Conservation (phyloP, 2,888 invertebrate species). For the Taphrorychus bicolor region DNA sequence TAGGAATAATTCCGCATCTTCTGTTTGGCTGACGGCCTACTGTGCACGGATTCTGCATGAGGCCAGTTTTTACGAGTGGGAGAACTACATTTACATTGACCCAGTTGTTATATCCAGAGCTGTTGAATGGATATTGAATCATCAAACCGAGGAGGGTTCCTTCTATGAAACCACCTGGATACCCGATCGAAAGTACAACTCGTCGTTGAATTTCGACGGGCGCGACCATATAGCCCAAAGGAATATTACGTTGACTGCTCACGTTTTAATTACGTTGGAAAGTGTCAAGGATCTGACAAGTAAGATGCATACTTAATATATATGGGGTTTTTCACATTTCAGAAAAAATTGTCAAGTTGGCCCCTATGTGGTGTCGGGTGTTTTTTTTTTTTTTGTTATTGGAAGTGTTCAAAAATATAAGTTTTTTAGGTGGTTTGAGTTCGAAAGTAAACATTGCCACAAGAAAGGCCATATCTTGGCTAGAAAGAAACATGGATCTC, state of each 20-base stretch:
- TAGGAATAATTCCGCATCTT: slow-evolving; percentile 84
- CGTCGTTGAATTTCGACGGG: slow-evolving; percentile 65
- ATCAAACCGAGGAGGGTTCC: slow-evolving; percentile 85
- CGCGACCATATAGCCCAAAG: slow-evolving; percentile 67
- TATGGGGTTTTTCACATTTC: not conserved
- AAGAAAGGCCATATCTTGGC: slow-evolving; percentile 77
- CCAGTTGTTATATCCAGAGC: slow-evolving; percentile 78
- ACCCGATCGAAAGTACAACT: slow-evolving; percentile 88
- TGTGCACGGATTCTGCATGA: slow-evolving; percentile 88
- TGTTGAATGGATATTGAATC: slow-evolving; percentile 84
- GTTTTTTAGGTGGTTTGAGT: slow-evolving; percentile 66
- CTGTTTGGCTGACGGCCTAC: slow-evolving; percentile 93
- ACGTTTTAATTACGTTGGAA: slow-evolving; percentile 87
- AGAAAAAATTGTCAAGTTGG: too few relatives aligned
- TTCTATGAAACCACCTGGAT: slow-evolving; percentile 88
- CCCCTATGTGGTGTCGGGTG: too few relatives aligned
- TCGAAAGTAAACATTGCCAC: slow-evolving; percentile 79
- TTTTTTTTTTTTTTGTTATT: too few relatives aligned
- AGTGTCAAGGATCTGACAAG: slow-evolving; percentile 78
- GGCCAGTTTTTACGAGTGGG: slow-evolving; percentile 96
- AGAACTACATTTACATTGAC: slow-evolving; percentile 94
- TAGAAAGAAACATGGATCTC: slow-evolving; percentile 82
- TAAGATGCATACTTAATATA: slow-evolving; percentile 40
- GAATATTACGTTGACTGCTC: slow-evolving; percentile 91
- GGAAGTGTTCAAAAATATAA: too few relatives aligned